Evolutionary conservation across 1,140 invertebrate species (phyloP).

Genomic region (Megathymus violae): DNA sequence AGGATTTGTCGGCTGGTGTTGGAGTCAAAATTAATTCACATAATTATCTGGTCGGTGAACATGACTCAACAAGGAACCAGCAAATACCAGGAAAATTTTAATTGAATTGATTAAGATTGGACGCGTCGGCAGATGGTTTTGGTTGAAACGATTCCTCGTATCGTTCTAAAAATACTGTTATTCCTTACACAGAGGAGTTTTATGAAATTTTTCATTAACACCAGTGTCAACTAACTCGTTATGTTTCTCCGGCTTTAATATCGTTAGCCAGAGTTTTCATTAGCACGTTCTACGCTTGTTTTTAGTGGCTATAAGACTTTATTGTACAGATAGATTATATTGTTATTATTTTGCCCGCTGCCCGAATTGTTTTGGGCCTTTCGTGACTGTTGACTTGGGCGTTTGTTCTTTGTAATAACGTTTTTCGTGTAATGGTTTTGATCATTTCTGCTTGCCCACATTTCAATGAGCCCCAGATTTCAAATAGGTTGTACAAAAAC

Average conservation of each 20-base stretch:
- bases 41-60: no score
- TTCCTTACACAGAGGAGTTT: conserved; percentile 28
- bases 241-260: conserved; percentile 48
- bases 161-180: neutral
- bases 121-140: neutral
- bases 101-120: neutral
- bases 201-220: conserved; percentile 70
- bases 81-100: conserved; percentile 3
- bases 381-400: neutral
- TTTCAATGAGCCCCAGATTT: no score
- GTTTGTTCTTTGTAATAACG: neutral
- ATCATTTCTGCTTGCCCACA: no score
- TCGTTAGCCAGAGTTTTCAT: conserved; percentile 61
- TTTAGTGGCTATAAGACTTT: conserved; percentile 50
- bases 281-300: conserved; percentile 50
- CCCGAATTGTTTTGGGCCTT: conserved; percentile 9
- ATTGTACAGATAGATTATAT: conserved; percentile 48
- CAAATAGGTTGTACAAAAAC: no score
- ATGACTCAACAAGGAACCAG: no score
- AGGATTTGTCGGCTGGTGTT: no score
- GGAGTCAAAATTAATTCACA: no score
- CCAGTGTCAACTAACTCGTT: conserved; percentile 53
- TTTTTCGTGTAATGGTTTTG: neutral
- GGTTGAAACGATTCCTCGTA: neutral
- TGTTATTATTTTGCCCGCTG: conserved; percentile 43